Conservation (phyloP, 2,797 vertebrate genomes). For the Rhinoraja longicauda region DNA sequence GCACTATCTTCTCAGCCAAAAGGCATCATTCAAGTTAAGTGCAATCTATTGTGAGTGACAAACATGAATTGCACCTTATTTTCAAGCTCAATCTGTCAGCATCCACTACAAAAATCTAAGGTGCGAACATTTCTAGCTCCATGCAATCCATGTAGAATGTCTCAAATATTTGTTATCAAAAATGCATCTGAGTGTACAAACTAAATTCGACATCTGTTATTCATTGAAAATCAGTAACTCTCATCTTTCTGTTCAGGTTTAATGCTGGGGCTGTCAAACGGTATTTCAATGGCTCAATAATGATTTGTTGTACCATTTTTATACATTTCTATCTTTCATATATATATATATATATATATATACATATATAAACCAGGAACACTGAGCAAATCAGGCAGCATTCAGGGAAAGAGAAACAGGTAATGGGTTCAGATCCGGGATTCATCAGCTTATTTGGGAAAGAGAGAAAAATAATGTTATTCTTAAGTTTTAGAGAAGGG, state of each 20-base stretch:
- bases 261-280: not conserved
- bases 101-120: conserved; percentile 34
- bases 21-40: conserved; percentile 8
- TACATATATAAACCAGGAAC: no score
- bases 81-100: conserved; percentile 36
- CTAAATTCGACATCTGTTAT: conserved; percentile 32
- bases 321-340: conserved; percentile 8
- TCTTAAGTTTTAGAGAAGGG: no score
- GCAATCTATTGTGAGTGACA: conserved; percentile 37
- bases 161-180: conserved; percentile 29
- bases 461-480: no score
- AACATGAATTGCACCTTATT: conserved; percentile 29
- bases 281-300: conserved; percentile 25
- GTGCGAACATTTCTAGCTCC: conserved; percentile 7
- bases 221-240: not conserved
- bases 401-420: no score
- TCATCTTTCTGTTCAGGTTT: conserved; percentile 14
- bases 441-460: no score
- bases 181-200: conserved; percentile 31
- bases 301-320: conserved; percentile 19
- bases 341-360: no score
- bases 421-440: no score
- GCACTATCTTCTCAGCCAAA: conserved; percentile 13
- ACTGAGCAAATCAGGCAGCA: no score
- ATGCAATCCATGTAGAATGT: conserved; percentile 31